phyloP scores from a whole-genome alignment of 1,140 invertebrate genomes.

The Drosophila virilis region DNA sequence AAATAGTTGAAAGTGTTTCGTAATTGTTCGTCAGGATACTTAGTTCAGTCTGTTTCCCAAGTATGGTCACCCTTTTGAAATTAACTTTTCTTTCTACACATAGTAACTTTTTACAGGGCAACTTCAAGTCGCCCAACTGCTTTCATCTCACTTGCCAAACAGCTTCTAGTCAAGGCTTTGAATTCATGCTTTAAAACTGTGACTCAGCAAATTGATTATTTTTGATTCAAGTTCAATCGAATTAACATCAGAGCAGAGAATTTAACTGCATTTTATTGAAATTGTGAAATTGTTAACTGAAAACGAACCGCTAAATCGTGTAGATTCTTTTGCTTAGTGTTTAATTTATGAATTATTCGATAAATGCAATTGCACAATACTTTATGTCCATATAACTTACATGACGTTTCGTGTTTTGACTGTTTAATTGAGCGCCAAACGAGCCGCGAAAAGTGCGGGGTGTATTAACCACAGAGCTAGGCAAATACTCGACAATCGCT shows the following conservation, averaged over 20 bases:
- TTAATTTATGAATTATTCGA: neutral
- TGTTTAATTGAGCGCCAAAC: slow-evolving; percentile 21
- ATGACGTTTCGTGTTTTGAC: slow-evolving; percentile 18
- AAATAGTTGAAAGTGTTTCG: no score
- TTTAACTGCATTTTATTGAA: neutral
- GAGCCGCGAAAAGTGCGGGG: neutral
- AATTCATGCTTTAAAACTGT: slow-evolving; percentile 2
- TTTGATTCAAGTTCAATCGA: slow-evolving; percentile 7
- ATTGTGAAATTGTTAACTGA: neutral
- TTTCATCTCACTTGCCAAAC: neutral
- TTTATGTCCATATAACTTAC: slow-evolving; percentile 29
- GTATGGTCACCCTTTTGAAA: neutral
- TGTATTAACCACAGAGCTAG: neutral
- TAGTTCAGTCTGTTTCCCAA: no score
- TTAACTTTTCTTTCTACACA: neutral
- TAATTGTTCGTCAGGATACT: no score
- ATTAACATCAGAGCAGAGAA: neutral
- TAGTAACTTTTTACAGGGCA: neutral
- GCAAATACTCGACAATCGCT: slow-evolving; percentile 17
- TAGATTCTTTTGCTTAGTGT: neutral
- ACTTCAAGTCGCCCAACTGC: neutral
- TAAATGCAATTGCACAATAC: slow-evolving; percentile 1
- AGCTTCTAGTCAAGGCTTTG: slow-evolving; percentile 2
- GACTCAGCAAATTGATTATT: slow-evolving; percentile 12
- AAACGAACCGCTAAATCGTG: neutral